phyloP scores from a whole-genome alignment of 2,888 invertebrate species.

The Erebia palarica region DNA sequence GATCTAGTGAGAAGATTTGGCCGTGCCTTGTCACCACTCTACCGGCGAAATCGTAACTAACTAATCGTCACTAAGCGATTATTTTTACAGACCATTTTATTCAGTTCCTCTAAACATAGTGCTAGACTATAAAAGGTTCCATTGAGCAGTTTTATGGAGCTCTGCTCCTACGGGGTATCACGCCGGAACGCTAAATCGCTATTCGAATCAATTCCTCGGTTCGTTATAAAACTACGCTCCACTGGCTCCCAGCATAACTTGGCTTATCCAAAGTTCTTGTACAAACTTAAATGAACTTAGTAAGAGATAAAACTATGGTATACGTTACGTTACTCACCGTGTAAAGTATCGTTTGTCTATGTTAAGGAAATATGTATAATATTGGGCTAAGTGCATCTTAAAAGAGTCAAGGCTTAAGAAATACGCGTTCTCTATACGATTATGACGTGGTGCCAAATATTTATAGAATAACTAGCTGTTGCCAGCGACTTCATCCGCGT shows the following conservation, averaged over 20 bases:
- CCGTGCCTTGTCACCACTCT: too few relatives aligned
- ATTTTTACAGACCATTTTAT: background rate
- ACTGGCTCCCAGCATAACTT: constrained; percentile 19
- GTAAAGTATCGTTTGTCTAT: constrained; percentile 26
- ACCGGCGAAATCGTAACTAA: too few relatives aligned
- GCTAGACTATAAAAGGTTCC: background rate
- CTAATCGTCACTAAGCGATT: too few relatives aligned
- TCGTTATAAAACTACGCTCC: constrained; percentile 35
- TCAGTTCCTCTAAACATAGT: background rate
- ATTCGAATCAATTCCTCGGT: constrained; percentile 26
- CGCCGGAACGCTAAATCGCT: constrained; percentile 19
- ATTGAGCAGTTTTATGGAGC: constrained; percentile 1
- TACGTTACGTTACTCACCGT: background rate
- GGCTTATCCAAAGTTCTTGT: background rate
- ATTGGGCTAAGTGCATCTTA: constrained; percentile 3
- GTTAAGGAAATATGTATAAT: background rate
- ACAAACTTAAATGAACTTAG: constrained; percentile 14
- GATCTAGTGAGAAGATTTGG: too few relatives aligned
- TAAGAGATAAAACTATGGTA: constrained; percentile 2
- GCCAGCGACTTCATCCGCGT: too few relatives aligned
- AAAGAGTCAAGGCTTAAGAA: background rate
- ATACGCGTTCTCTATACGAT: background rate
- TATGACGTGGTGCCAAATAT: too few relatives aligned
- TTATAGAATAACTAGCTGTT: too few relatives aligned
- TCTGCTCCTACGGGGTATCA: background rate